Percentiles rank a stretch among this genome's conserved stretches.
Evolutionary conservation across 92 coral and sea anemone species (phyloP).

Genomic region (Siderastrea radians): DNA sequence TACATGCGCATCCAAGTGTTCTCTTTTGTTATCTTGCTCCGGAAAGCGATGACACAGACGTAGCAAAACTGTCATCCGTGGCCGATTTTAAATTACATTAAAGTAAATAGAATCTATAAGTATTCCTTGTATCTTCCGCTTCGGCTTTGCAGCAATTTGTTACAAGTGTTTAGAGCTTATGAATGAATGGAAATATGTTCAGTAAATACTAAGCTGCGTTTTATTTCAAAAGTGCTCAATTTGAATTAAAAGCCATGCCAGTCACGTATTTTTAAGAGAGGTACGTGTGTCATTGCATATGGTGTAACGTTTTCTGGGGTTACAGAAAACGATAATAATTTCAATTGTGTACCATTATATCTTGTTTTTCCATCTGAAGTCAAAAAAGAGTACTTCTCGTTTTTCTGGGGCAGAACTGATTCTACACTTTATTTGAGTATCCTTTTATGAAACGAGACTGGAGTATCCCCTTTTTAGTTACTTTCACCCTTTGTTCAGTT

Average conservation of each 20-base stretch:
- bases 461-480: too few relatives aligned
- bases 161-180: background rate
- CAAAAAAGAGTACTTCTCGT: too few relatives aligned
- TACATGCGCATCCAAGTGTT: background rate
- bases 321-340: too few relatives aligned
- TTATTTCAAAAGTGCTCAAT: background rate
- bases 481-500: too few relatives aligned
- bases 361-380: too few relatives aligned
- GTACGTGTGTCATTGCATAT: conserved; percentile 1
- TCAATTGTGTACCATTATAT: too few relatives aligned
- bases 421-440: too few relatives aligned
- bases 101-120: conserved; percentile 12
- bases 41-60: conserved; percentile 14
- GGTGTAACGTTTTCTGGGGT: background rate
- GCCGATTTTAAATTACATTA: conserved; percentile 21
- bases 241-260: background rate
- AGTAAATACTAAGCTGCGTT: background rate
- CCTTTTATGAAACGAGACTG: too few relatives aligned
- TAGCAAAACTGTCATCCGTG: conserved; percentile 13
- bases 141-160: conserved; percentile 4
- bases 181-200: background rate
- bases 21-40: conserved; percentile 8
- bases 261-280: background rate
- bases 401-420: too few relatives aligned
- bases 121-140: conserved; percentile 19